Evolutionary conservation across 2,113 vertebrate genomes (phyloP).

Genomic region (Holacanthus passer): DNA sequence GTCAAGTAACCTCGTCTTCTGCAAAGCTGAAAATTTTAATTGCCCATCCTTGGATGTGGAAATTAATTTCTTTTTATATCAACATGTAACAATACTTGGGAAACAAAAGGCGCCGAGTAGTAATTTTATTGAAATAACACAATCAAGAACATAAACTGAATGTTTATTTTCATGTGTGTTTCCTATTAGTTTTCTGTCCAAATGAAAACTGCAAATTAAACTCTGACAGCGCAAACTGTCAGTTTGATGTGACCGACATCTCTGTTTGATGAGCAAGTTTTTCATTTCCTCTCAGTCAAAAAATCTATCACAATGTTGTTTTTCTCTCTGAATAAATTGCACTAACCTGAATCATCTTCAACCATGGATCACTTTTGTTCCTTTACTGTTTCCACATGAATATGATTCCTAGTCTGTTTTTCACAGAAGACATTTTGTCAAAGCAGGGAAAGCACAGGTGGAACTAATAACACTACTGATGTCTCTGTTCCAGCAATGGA

Average conservation of each 20-base stretch:
- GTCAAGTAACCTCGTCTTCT: background rate
- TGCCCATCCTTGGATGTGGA: too few relatives aligned
- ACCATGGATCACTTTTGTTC: background rate
- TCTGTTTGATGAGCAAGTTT: background rate
- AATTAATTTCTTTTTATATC: too few relatives aligned
- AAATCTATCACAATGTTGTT: too few relatives aligned
- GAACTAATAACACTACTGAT: slow-evolving; percentile 13
- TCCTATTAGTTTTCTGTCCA: background rate
- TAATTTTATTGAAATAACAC: too few relatives aligned
- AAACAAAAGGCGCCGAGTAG: too few relatives aligned
- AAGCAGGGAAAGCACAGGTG: background rate
- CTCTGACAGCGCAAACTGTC: too few relatives aligned
- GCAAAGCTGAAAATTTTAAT: too few relatives aligned
- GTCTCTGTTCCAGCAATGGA: slow-evolving; percentile 1
- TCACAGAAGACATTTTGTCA: background rate
- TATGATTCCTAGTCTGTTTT: background rate
- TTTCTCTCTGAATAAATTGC: background rate
- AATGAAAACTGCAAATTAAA: too few relatives aligned
- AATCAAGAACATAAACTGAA: too few relatives aligned
- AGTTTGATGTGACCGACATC: background rate
- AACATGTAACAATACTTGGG: too few relatives aligned
- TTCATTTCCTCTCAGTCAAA: background rate
- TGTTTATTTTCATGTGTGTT: background rate
- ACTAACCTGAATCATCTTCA: background rate
- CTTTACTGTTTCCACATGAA: background rate